Conservation (phyloP, 1,140 invertebrate species). For the Psix sp. region DNA sequence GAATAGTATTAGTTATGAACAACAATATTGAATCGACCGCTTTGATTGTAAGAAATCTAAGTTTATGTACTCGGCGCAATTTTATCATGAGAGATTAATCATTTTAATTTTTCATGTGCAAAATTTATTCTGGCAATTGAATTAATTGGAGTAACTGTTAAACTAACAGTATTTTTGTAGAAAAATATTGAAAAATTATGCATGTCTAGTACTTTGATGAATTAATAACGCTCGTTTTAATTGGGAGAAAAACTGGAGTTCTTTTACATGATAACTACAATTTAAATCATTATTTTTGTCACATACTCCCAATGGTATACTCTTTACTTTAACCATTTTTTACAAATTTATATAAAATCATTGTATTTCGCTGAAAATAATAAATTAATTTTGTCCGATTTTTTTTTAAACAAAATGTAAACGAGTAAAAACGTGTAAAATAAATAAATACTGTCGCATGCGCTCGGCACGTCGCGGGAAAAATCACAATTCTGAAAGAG, state of each 20-base stretch:
- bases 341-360: too few relatives aligned
- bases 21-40: too few relatives aligned
- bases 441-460: conserved; percentile 7
- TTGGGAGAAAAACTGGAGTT: neutral
- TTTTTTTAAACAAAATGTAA: too few relatives aligned
- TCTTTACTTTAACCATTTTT: too few relatives aligned
- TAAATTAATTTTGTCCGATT: too few relatives aligned
- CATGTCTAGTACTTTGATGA: neutral
- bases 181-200: neutral
- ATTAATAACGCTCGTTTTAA: neutral
- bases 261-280: too few relatives aligned
- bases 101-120: neutral
- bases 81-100: too few relatives aligned
- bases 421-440: neutral
- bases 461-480: conserved; percentile 29
- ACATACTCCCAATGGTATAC: too few relatives aligned
- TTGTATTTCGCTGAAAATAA: too few relatives aligned
- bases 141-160: neutral
- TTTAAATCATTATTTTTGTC: too few relatives aligned
- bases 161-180: neutral
- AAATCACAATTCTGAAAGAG: conserved; percentile 20
- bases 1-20: too few relatives aligned
- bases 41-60: neutral
- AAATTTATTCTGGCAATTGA: neutral
- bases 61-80: neutral